A percentile compares a stretch with the other conserved stretches of the same genome.
phyloP scores from a whole-genome alignment of 2,888 invertebrate genomes.

The Vannuccia rotundouncinata region DNA sequence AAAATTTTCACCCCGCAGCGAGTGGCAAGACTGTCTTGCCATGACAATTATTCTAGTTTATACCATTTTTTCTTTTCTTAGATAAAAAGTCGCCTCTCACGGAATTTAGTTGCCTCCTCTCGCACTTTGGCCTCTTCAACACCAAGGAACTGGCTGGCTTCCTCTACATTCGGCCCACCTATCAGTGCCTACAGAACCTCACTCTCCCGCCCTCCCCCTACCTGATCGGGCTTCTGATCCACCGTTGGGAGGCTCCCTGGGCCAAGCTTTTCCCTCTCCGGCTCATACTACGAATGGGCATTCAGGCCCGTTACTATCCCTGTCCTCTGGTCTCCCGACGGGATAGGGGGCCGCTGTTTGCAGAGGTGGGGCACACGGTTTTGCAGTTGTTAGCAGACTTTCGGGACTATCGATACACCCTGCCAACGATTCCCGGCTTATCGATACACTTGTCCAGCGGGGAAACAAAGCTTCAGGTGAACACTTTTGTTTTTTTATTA shows the following conservation, averaged over 20 bases:
- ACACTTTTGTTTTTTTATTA: too few species aligned
- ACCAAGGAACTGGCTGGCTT: constrained; percentile 64
- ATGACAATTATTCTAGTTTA: too few species aligned
- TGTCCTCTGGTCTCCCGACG: constrained; percentile 73
- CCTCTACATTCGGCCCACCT: constrained; percentile 71
- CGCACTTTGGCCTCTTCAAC: not conserved
- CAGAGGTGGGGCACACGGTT: constrained; percentile 78
- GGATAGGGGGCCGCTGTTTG: constrained; percentile 71
- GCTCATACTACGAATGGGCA: constrained; percentile 70
- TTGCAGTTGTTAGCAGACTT: constrained; percentile 79
- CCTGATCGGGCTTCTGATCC: constrained; percentile 70
- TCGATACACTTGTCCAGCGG: constrained; percentile 38
- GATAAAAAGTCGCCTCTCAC: not conserved
- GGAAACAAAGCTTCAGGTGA: constrained; percentile 35
- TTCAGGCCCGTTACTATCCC: constrained; percentile 68
- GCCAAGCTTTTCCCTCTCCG: constrained; percentile 70
- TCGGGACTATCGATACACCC: constrained; percentile 71
- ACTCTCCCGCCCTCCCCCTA: constrained; percentile 70
- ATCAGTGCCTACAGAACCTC: constrained; percentile 73
- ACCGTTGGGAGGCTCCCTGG: constrained; percentile 74
- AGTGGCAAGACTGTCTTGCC: too few species aligned
- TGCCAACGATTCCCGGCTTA: constrained; percentile 59
- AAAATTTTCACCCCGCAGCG: too few species aligned
- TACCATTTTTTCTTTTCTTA: too few species aligned
- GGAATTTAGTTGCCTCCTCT: not conserved